phyloP scores from a whole-genome alignment of 2,797 vertebrate species.

The Alouatta caraya region DNA sequence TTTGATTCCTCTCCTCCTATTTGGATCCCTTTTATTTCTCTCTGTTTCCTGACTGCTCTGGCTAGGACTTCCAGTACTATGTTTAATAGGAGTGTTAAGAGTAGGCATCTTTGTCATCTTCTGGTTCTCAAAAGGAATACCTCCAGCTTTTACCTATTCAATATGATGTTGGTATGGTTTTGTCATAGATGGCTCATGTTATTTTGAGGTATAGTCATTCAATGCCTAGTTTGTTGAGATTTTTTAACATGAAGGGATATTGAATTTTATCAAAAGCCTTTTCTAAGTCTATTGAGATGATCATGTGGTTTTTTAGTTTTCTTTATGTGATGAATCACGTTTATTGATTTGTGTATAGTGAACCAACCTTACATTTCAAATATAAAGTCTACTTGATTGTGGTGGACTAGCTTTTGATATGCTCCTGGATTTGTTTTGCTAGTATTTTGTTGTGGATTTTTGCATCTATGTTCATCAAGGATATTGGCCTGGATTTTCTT shows the following conservation, averaged over 20 bases:
- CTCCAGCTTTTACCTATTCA: not conserved
- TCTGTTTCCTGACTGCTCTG: not conserved
- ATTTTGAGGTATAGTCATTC: not conserved
- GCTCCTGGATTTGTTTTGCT: not conserved
- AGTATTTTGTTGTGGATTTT: not conserved
- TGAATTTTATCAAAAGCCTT: not conserved
- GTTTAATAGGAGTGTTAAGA: not conserved
- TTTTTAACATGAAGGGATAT: not conserved
- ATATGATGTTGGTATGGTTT: not conserved
- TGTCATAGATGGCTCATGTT: not conserved
- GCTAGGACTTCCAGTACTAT: not conserved
- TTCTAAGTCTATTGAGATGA: not conserved
- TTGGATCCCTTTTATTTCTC: not conserved
- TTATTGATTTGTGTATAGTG: not conserved
- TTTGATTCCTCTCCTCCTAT: not conserved
- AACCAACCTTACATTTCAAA: not conserved
- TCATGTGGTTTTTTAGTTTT: not conserved
- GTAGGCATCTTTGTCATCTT: not conserved
- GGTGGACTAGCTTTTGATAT: not conserved
- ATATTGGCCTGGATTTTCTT: not conserved
- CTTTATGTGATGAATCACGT: not conserved
- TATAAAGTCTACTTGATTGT: not conserved
- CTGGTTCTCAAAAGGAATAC: not conserved
- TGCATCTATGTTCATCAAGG: not conserved
- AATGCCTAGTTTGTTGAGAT: not conserved